Percentiles rank a stretch among this genome's conserved stretches.
phyloP scores from a whole-genome alignment of 2,113 vertebrate genomes.

The Sitta europaea region DNA sequence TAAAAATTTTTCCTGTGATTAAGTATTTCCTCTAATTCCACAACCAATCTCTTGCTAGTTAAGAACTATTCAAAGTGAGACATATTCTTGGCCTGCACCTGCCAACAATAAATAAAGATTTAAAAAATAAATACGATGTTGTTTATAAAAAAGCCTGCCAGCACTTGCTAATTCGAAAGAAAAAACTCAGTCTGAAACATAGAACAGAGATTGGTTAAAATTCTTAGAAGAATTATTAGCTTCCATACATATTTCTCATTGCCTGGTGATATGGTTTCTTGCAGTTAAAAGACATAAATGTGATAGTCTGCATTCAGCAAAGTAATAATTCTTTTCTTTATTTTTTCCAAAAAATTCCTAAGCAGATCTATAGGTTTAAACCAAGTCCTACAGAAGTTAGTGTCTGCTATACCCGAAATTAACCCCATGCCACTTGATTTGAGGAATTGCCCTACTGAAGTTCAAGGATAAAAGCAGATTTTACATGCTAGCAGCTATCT shows the following conservation, averaged over 20 bases:
- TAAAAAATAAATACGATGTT: neutral
- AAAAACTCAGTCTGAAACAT: neutral
- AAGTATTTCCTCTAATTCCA: neutral
- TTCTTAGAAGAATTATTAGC: neutral
- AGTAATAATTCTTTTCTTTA: neutral
- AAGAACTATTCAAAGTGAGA: neutral
- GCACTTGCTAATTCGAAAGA: neutral
- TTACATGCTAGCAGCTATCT: neutral
- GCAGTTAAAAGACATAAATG: neutral
- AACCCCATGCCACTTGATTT: fast-evolving
- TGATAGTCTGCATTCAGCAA: neutral
- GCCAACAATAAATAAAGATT: neutral
- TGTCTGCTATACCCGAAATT: neutral
- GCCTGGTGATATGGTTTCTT: neutral
- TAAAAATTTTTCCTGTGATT: neutral
- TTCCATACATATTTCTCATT: conserved; percentile 7
- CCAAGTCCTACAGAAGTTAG: neutral
- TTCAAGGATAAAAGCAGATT: neutral
- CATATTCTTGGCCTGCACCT: neutral
- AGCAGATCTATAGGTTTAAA: neutral
- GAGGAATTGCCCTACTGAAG: neutral
- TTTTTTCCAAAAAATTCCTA: neutral
- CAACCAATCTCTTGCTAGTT: neutral
- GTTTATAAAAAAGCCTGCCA: neutral
- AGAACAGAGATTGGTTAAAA: conserved; percentile 7